A percentile compares a stretch with the other conserved stretches of the same genome.
phyloP scores from a whole-genome alignment of 2,797 vertebrate genomes.

The Serranus cabrilla region DNA sequence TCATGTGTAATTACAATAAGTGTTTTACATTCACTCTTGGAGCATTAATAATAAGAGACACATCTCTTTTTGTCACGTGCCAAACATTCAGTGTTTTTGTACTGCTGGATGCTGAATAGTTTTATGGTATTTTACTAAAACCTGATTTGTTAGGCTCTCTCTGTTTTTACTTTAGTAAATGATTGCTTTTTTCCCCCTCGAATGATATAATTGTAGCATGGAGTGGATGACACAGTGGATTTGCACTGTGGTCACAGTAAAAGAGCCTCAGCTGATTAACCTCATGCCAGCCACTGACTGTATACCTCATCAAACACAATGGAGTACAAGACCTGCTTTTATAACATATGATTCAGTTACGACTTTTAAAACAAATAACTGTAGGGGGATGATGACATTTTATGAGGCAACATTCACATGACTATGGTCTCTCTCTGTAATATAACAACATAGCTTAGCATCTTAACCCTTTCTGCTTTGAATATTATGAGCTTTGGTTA shows the following conservation, averaged over 20 bases:
- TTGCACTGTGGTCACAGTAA: slow-evolving; percentile 23
- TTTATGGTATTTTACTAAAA: not conserved
- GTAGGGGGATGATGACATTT: slow-evolving; percentile 25
- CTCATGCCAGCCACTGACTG: slow-evolving; percentile 20
- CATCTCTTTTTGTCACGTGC: not conserved
- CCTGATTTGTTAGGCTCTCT: not conserved
- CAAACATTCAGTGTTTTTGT: not conserved
- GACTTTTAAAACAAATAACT: slow-evolving; percentile 19
- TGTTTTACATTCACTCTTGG: not conserved
- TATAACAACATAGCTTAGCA: not conserved
- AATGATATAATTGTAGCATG: not conserved
- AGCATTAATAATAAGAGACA: not conserved
- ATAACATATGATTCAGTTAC: slow-evolving; percentile 20
- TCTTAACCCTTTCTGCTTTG: slow-evolving; percentile 4
- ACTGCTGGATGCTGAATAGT: not conserved
- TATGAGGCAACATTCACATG: slow-evolving; percentile 31
- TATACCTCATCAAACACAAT: slow-evolving; percentile 9
- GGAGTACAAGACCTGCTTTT: slow-evolving; percentile 27
- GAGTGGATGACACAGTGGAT: not conserved
- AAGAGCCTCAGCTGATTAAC: slow-evolving; percentile 64
- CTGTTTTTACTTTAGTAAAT: not conserved
- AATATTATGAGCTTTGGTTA: slow-evolving; percentile 14
- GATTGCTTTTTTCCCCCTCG: not conserved
- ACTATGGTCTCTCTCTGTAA: not conserved
- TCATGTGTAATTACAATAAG: not conserved